These are phyloP conservation scores for Mus musculus DNA, from an alignment of 2,113 vertebrate species.

Conservation along the genomic window GRCm39 chrX:40914001-40914500, in stretches of 20 bases:
- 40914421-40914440: conserved; percentile 98
- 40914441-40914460: conserved; percentile 99
- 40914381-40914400: conserved; percentile 98
- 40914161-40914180: conserved; percentile 56
- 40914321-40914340: conserved; percentile 98
- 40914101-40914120: too few species aligned
- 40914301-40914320: conserved; percentile 94
- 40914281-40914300: conserved; percentile 66
- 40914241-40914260: conserved; percentile 54
- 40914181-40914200: conserved; percentile 66
- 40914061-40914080: too few species aligned
- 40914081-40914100: too few species aligned
- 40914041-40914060: too few species aligned
- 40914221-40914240: conserved; percentile 63
- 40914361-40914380: conserved; percentile 98
- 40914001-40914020: too few species aligned
- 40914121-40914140: too few species aligned
- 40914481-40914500: conserved; percentile 71
- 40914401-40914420: conserved; percentile 99
- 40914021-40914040: too few species aligned
- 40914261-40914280: conserved; percentile 56
- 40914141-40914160: too few species aligned
- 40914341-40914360: conserved; percentile 99
- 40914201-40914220: conserved; percentile 54
- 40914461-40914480: conserved; percentile 95